A percentile compares a stretch with the other conserved stretches of the same genome.
Conservation (phyloP, 2,113 vertebrate genomes). For the Edolisoma coerulescens region DNA sequence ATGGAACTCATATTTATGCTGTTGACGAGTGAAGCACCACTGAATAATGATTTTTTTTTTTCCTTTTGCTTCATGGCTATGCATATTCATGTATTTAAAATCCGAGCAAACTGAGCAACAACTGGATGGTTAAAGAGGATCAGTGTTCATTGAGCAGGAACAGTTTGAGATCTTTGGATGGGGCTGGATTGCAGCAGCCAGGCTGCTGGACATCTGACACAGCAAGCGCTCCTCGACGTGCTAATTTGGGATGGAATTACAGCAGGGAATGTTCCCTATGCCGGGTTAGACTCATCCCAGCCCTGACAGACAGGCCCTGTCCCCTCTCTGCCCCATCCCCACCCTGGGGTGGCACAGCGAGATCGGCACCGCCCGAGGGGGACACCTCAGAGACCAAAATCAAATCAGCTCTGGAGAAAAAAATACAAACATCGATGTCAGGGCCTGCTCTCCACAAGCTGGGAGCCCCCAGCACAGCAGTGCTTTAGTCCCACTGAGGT, state of each 20-base stretch:
- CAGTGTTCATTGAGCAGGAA: background rate
- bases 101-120: background rate
- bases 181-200: background rate
- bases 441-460: background rate
- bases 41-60: background rate
- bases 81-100: background rate
- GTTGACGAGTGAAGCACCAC: background rate
- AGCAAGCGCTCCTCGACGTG: background rate
- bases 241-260: background rate
- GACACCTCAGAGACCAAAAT: background rate
- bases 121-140: background rate
- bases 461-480: no score
- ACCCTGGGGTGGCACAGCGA: rapidly evolving
- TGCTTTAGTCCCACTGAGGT: background rate
- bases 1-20: background rate
- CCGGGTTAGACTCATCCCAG: background rate
- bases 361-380: rapidly evolving
- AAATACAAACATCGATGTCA: background rate
- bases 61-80: background rate
- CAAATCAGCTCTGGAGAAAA: background rate
- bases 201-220: background rate
- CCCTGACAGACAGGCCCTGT: background rate
- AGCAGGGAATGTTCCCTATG: background rate
- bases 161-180: background rate
- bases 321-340: background rate